These are phyloP conservation scores for Diachasmimorpha longicaudata DNA, from an alignment of 1,140 invertebrate species.

Conservation along the genomic window DNA sequence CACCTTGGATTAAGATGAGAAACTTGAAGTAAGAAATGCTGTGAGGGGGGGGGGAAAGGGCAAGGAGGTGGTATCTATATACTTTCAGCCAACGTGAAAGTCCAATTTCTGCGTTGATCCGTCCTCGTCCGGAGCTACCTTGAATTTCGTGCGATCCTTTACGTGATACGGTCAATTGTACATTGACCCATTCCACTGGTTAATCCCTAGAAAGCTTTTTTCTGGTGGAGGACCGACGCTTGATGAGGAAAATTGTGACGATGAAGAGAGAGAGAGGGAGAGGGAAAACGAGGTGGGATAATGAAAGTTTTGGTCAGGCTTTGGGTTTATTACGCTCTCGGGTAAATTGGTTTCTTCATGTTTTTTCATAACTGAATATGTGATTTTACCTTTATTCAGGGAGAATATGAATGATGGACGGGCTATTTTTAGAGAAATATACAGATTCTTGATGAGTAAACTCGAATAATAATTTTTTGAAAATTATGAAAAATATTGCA, in stretches of 20 bases:
- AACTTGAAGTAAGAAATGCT: not conserved
- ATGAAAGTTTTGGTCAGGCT: not conserved
- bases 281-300: no score
- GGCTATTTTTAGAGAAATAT: no score
- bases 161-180: not conserved
- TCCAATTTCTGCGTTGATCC: not conserved
- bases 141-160: not conserved
- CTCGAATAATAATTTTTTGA: no score
- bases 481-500: no score
- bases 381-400: no score
- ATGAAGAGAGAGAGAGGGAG: no score
- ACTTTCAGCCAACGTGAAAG: not conserved
- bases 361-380: no score
- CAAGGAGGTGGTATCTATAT: no score
- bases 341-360: no score
- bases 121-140: not conserved
- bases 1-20: constrained; percentile 26
- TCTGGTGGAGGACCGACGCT: not conserved
- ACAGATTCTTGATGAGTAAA: no score
- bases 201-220: not conserved
- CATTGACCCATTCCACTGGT: not conserved
- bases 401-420: no score
- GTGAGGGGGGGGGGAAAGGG: not conserved
- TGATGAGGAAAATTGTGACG: not conserved
- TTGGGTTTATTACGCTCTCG: no score